These are phyloP conservation scores for Hermodice carunculata DNA, from an alignment of 2,888 invertebrate genomes.

Conservation along the genomic window DNA sequence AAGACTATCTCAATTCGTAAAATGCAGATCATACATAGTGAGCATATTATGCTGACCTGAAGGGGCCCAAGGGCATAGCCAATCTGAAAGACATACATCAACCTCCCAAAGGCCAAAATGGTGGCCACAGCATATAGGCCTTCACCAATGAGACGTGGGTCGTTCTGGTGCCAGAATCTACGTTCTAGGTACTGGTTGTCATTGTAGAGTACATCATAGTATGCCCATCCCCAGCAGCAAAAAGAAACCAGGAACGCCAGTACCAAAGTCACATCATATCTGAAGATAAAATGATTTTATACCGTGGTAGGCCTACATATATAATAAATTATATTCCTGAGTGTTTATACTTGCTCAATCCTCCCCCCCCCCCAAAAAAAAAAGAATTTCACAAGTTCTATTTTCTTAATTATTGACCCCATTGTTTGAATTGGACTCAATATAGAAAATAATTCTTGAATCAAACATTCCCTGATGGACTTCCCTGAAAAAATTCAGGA, in stretches of 20 bases:
- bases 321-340: no score
- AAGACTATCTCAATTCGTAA: no score
- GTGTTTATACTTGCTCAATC: not conserved
- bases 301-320: not conserved
- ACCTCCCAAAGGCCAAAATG: constrained; percentile 77
- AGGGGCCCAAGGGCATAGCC: constrained; percentile 78
- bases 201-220: constrained; percentile 72
- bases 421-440: no score
- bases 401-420: no score
- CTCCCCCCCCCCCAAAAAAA: no score
- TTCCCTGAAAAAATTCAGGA: no score
- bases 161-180: constrained; percentile 78
- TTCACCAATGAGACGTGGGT: constrained; percentile 78
- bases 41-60: constrained; percentile 47
- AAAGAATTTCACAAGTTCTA: no score
- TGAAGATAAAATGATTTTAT: constrained; percentile 25
- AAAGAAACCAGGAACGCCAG: constrained; percentile 86
- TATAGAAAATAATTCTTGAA: no score
- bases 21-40: no score
- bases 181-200: constrained; percentile 73
- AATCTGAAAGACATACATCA: constrained; percentile 77
- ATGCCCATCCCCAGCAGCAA: constrained; percentile 76
- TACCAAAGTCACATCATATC: constrained; percentile 75
- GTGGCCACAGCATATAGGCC: constrained; percentile 78
- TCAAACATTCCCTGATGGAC: no score